Evolutionary conservation across 2,888 invertebrate genomes (phyloP).

Genomic region (Nephrotoma appendiculata): DNA sequence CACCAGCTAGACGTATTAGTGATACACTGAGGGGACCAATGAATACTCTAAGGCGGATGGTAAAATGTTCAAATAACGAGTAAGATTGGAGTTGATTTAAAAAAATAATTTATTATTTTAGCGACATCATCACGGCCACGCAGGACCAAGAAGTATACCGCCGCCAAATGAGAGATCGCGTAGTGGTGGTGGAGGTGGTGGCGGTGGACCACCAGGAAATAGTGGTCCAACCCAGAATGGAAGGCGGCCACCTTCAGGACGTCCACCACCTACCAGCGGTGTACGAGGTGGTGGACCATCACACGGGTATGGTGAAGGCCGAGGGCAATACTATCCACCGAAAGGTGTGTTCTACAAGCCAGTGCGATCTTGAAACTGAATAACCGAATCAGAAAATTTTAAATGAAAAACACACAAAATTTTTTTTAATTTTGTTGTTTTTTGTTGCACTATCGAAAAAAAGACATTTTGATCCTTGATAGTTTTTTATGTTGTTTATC

Average conservation of each 20-base stretch:
- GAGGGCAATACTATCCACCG: slow-evolving; percentile 57
- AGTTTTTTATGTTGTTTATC: not conserved
- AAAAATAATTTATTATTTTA: slow-evolving; percentile 13
- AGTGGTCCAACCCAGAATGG: slow-evolving; percentile 14
- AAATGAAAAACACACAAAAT: not conserved
- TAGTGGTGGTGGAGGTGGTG: slow-evolving; percentile 7
- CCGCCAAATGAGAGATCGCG: slow-evolving; percentile 34
- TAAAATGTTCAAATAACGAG: slow-evolving; percentile 21
- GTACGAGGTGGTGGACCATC: slow-evolving; percentile 36
- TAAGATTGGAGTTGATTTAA: not conserved
- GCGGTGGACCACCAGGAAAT: slow-evolving; percentile 8
- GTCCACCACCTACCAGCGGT: slow-evolving; percentile 31
- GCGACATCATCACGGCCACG: slow-evolving; percentile 31
- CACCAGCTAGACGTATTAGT: slow-evolving; percentile 84
- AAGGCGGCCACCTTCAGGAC: slow-evolving; percentile 18
- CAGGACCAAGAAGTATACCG: slow-evolving; percentile 34
- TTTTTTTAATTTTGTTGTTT: slow-evolving; percentile 5
- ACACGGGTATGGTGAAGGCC: slow-evolving; percentile 54
- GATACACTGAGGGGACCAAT: slow-evolving; percentile 84
- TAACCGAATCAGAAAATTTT: not conserved
- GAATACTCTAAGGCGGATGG: slow-evolving; percentile 82
- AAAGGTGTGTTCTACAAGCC: slow-evolving; percentile 42
- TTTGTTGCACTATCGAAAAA: slow-evolving; percentile 2
- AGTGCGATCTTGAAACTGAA: slow-evolving; percentile 13
- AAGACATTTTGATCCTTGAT: not conserved